phyloP scores from a whole-genome alignment of 2,888 invertebrate species.

The Rhodophaea formosa region DNA sequence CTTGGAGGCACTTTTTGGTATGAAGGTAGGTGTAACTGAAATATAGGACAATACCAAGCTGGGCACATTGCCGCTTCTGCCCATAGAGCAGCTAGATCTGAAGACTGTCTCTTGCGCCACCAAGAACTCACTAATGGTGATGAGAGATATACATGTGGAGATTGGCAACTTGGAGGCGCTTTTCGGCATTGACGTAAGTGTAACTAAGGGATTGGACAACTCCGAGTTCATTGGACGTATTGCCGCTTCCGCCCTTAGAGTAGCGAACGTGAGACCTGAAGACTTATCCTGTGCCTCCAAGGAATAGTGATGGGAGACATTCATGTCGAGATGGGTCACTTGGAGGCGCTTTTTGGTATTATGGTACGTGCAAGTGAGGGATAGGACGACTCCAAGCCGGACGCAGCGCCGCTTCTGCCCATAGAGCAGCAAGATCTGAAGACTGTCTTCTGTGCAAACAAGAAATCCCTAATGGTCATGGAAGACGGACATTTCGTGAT shows the following conservation, averaged over 20 bases:
- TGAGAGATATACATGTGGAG: too few species aligned
- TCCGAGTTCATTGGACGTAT: slow-evolving; percentile 82
- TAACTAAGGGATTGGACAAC: too few species aligned
- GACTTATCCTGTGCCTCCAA: slow-evolving; percentile 86
- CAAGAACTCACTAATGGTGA: too few species aligned
- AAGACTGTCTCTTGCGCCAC: too few species aligned
- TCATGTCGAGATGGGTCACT: slow-evolving; percentile 90
- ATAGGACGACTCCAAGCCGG: slow-evolving; percentile 82
- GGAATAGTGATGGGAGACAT: slow-evolving; percentile 96
- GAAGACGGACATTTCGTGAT: slow-evolving; percentile 94
- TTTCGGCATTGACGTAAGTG: too few species aligned
- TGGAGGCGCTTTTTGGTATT: slow-evolving; percentile 90
- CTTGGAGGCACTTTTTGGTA: slow-evolving; percentile 89
- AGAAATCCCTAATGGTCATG: slow-evolving; percentile 93
- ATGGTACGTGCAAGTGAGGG: slow-evolving; percentile 78
- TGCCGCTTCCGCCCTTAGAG: slow-evolving; percentile 80
- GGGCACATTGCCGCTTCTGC: slow-evolving; percentile 44
- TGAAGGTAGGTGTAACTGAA: slow-evolving; percentile 82
- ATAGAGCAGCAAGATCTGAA: slow-evolving; percentile 67
- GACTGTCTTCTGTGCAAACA: slow-evolving; percentile 86
- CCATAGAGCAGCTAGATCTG: too few species aligned
- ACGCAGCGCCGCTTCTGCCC: slow-evolving; percentile 82
- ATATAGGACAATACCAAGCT: slow-evolving; percentile 81
- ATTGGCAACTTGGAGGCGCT: too few species aligned
- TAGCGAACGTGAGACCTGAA: slow-evolving; percentile 74